phyloP scores from a whole-genome alignment of 2,888 invertebrate genomes.

The Empis livida region DNA sequence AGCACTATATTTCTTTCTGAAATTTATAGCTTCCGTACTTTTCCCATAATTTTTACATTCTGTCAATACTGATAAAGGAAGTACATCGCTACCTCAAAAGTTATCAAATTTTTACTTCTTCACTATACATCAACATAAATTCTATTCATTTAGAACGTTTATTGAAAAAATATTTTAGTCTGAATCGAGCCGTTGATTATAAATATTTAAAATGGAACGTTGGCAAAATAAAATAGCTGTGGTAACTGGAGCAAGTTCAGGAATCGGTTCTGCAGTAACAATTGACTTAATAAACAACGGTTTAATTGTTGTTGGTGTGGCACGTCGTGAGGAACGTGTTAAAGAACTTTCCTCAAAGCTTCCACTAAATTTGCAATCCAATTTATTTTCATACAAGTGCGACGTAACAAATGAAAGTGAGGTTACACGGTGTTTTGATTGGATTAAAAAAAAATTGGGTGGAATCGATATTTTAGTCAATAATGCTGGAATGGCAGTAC shows the following conservation, averaged over 20 bases:
- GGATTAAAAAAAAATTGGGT: slow-evolving; percentile 37
- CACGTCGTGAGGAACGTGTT: slow-evolving; percentile 26
- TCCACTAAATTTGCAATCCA: slow-evolving; percentile 11
- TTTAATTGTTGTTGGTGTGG: slow-evolving; percentile 38
- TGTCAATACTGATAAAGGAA: too few species aligned
- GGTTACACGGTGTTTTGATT: slow-evolving; percentile 38
- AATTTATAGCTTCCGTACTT: too few species aligned
- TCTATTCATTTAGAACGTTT: too few species aligned
- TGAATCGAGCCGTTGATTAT: too few species aligned
- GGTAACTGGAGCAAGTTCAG: slow-evolving; percentile 44
- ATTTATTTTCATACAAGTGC: slow-evolving; percentile 18
- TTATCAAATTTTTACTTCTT: too few species aligned
- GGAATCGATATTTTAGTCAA: slow-evolving; percentile 45
- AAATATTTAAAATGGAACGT: slow-evolving; percentile 37
- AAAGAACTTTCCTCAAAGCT: slow-evolving; percentile 18
- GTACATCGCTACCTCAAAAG: too few species aligned
- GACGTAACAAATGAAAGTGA: slow-evolving; percentile 41
- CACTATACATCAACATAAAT: too few species aligned
- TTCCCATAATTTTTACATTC: too few species aligned
- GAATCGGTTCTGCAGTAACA: slow-evolving; percentile 38
- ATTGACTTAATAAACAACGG: slow-evolving; percentile 32
- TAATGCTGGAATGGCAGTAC: slow-evolving; percentile 39
- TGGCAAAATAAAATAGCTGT: slow-evolving; percentile 49
- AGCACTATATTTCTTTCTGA: too few species aligned
- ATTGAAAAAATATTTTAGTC: too few species aligned